Percentiles rank a stretch among this genome's conserved stretches.
Evolutionary conservation across 2,888 invertebrate genomes (phyloP).

Genomic region (Julus scanicus): DNA sequence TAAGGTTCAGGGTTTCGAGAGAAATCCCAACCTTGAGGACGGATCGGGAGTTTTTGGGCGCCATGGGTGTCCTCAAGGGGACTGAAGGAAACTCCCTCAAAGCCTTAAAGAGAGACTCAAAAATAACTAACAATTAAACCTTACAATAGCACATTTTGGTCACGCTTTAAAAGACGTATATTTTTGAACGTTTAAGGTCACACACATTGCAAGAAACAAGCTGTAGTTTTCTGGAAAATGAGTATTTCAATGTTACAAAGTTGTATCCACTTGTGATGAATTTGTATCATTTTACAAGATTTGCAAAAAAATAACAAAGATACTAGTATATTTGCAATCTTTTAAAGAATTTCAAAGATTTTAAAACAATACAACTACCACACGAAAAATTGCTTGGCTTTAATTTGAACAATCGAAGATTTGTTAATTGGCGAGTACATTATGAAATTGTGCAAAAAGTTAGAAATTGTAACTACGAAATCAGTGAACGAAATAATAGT

Average conservation of each 20-base stretch:
- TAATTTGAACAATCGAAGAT: too few relatives aligned
- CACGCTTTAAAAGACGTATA: neutral
- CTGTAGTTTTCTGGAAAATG: too few relatives aligned
- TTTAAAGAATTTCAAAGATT: too few relatives aligned
- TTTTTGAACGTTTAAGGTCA: neutral
- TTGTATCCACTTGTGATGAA: too few relatives aligned
- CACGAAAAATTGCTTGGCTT: too few relatives aligned
- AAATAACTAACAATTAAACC: conserved; percentile 37
- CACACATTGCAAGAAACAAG: neutral
- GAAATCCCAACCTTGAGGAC: conserved; percentile 17
- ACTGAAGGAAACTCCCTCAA: neutral
- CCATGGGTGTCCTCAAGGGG: neutral
- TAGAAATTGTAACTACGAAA: neutral
- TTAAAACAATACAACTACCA: too few relatives aligned
- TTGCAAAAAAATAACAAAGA: too few relatives aligned
- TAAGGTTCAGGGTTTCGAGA: neutral
- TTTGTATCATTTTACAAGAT: too few relatives aligned
- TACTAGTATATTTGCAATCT: too few relatives aligned
- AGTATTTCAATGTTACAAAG: too few relatives aligned
- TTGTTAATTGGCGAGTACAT: too few relatives aligned
- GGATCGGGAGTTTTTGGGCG: neutral
- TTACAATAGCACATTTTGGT: conserved; percentile 29
- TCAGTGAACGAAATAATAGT: neutral
- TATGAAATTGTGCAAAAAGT: too few relatives aligned
- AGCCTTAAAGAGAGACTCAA: neutral